Evolutionary conservation across 2,888 invertebrate genomes (phyloP).

Genomic region (Crepidodera aurea): DNA sequence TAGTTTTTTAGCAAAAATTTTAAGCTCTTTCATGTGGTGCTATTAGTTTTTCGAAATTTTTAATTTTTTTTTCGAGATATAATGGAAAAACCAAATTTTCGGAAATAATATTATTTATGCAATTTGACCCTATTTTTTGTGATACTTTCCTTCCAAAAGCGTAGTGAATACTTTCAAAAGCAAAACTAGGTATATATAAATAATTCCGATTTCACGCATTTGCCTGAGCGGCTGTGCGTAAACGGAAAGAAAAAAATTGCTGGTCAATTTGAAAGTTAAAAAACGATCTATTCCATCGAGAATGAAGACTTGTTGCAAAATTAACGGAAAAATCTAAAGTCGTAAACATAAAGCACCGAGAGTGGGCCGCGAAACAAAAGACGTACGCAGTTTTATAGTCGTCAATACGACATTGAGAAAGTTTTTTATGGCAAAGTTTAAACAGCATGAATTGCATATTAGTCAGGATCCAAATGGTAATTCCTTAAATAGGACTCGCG

Average conservation of each 20-base stretch:
- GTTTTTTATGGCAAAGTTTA: conserved; percentile 3
- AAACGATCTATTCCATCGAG: not conserved
- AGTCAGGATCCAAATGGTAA: not conserved
- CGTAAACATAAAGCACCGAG: conserved; percentile 4
- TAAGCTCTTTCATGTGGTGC: no score
- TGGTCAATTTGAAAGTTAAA: not conserved
- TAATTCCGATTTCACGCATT: no score
- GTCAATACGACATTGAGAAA: conserved; percentile 8
- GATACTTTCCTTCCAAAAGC: no score
- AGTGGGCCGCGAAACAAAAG: conserved; percentile 27
- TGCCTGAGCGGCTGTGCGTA: no score
- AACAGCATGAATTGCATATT: not conserved
- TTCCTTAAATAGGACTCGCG: not conserved
- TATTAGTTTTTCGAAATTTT: no score
- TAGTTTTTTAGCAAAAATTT: no score
- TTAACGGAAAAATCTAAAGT: conserved; percentile 1
- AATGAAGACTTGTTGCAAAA: not conserved
- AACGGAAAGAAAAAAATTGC: not conserved
- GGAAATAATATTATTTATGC: no score
- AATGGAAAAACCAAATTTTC: no score
- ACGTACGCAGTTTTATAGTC: conserved; percentile 14
- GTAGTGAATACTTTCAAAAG: no score
- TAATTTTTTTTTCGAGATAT: no score
- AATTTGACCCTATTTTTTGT: no score
- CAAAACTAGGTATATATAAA: no score